phyloP scores from a whole-genome alignment of 2,888 invertebrate species.

The Xestoiulus laeticollis region DNA sequence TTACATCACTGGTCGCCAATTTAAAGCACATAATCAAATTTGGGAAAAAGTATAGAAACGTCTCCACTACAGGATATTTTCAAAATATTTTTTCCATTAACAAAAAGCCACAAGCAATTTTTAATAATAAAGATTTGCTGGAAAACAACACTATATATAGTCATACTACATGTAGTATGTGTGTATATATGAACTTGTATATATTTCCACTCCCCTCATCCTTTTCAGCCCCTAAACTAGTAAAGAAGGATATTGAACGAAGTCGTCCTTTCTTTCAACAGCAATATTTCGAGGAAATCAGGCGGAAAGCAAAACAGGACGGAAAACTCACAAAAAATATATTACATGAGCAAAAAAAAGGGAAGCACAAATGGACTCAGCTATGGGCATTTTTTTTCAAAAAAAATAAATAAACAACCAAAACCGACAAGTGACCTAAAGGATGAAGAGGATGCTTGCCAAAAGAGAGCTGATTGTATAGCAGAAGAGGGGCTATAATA shows the following conservation, averaged over 20 bases:
- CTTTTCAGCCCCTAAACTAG: neutral
- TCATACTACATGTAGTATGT: neutral
- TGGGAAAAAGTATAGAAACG: neutral
- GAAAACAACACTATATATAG: neutral
- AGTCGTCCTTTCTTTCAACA: constrained; percentile 23
- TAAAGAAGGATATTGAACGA: neutral
- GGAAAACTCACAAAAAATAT: constrained; percentile 37
- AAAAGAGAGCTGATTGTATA: constrained; percentile 1
- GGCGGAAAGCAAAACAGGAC: constrained; percentile 48
- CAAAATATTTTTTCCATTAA: neutral
- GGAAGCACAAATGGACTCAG: constrained; percentile 2
- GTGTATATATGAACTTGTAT: neutral
- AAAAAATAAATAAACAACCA: constrained; percentile 44
- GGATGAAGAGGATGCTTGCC: constrained; percentile 23
- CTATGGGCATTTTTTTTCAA: neutral
- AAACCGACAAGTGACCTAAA: constrained; percentile 40
- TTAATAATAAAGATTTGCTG: neutral
- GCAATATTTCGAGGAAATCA: constrained; percentile 48
- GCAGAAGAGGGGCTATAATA: neutral
- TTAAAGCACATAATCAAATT: neutral
- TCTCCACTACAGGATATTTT: neutral
- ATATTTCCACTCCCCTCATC: neutral
- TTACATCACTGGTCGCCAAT: too few species aligned
- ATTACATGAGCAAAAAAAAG: neutral
- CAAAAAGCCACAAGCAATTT: neutral